Evolutionary conservation across 2,797 vertebrate genomes (phyloP).

Genomic region (Phrynocephalus forsythii): DNA sequence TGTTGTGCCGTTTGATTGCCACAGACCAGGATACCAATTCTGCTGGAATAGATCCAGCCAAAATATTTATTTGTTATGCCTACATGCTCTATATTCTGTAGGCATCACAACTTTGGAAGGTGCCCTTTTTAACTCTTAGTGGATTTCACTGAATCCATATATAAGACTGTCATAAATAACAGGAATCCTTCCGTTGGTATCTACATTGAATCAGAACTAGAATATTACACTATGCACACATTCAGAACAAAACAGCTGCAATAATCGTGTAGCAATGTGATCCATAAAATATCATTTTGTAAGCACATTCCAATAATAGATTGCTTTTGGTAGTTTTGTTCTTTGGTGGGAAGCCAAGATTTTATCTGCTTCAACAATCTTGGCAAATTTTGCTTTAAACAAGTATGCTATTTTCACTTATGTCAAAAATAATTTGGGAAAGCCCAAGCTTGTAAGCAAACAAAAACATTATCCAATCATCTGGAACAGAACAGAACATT

Average conservation of each 20-base stretch:
- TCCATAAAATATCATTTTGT: slow-evolving; percentile 30
- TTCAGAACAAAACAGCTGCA: slow-evolving; percentile 6
- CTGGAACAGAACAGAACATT: slow-evolving; percentile 21
- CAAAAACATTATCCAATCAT: neutral
- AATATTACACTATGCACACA: neutral
- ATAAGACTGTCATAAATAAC: no score
- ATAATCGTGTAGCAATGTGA: neutral
- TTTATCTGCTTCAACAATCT: slow-evolving; percentile 14
- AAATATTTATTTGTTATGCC: slow-evolving; percentile 6
- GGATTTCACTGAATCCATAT: neutral
- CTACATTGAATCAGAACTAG: no score
- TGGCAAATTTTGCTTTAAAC: slow-evolving; percentile 32
- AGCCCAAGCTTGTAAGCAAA: neutral
- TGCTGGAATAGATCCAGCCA: fast-evolving
- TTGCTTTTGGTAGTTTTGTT: neutral
- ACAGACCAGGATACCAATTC: neutral
- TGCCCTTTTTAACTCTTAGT: neutral
- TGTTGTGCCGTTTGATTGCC: no score
- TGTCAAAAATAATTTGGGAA: neutral
- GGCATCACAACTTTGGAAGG: neutral
- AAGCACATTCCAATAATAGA: neutral
- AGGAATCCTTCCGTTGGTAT: neutral
- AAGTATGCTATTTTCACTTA: slow-evolving; percentile 24
- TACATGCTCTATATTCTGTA: slow-evolving; percentile 2
- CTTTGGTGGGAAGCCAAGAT: neutral